Percentiles rank a stretch among this genome's conserved stretches.
Evolutionary conservation across 92 coral and sea anemone species (phyloP).

Genomic region (Phenganax subtilis): DNA sequence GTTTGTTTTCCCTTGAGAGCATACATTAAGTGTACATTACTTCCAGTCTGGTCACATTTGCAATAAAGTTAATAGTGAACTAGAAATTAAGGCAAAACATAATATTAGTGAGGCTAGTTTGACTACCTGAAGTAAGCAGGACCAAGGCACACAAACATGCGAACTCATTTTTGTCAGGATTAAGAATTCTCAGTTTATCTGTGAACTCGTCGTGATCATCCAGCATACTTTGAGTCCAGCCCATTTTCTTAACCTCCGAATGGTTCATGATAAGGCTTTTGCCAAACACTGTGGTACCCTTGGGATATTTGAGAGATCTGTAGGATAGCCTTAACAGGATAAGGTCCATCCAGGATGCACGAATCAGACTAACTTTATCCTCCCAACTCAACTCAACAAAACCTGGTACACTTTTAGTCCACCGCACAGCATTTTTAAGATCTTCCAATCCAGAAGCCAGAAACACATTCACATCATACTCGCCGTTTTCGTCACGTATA

Average conservation of each 20-base stretch:
- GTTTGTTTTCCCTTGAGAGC: no score
- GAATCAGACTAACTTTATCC: conserved; percentile 78
- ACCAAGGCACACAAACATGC: conserved; percentile 76
- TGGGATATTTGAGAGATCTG: conserved; percentile 77
- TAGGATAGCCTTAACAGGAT: conserved; percentile 81
- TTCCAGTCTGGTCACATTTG: no score
- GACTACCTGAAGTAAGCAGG: conserved; percentile 79
- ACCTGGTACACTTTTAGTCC: conserved; percentile 94
- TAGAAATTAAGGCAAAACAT: no score
- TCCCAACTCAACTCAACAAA: conserved; percentile 68
- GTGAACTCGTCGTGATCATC: conserved; percentile 86
- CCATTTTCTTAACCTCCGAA: conserved; percentile 62
- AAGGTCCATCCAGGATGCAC: conserved; percentile 87
- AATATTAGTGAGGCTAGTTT: no score
- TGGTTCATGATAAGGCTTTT: conserved; percentile 50
- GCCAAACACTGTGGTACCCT: conserved; percentile 71
- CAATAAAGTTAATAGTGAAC: no score
- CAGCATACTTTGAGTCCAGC: conserved; percentile 76
- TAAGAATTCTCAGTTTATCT: conserved; percentile 71
- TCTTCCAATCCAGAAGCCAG: conserved; percentile 85
- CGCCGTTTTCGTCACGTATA: conserved; percentile 22
- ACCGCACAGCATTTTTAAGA: conserved; percentile 63
- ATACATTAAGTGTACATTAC: no score
- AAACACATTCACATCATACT: conserved; percentile 54
- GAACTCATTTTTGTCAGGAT: conserved; percentile 78